A percentile compares a stretch with the other conserved stretches of the same genome.
Conservation (phyloP, 1,140 invertebrate species). For the Drosophila mauritiana region DNA sequence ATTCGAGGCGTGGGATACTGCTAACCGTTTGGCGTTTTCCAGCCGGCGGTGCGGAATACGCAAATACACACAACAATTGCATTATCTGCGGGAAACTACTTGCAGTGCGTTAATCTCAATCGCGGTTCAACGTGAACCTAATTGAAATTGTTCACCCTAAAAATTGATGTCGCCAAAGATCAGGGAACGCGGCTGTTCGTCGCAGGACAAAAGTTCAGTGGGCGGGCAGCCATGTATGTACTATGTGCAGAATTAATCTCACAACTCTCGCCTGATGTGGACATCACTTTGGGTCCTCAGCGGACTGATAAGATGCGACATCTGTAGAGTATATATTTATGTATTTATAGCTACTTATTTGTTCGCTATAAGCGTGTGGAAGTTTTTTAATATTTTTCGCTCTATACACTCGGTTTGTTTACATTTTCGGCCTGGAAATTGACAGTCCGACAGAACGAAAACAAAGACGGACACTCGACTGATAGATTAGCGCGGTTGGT, state of each 20-base stretch:
- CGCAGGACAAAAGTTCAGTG: conserved; percentile 59
- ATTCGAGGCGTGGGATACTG: conserved; percentile 16
- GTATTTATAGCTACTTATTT: conserved; percentile 40
- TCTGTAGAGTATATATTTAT: conserved; percentile 4
- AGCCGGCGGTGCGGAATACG: not conserved
- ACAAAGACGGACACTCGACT: conserved; percentile 24
- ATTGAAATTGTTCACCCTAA: conserved; percentile 67
- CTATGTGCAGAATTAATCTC: conserved; percentile 30
- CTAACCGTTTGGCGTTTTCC: conserved; percentile 9
- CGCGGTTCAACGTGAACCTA: conserved; percentile 61
- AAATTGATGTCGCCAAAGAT: conserved; percentile 63
- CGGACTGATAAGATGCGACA: conserved; percentile 27
- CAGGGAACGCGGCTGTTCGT: conserved; percentile 34
- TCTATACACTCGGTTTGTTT: conserved; percentile 44
- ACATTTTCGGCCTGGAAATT: conserved; percentile 54
- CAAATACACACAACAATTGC: conserved; percentile 47
- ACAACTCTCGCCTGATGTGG: conserved; percentile 26
- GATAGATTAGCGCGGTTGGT: conserved; percentile 20
- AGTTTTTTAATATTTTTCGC: conserved; percentile 15
- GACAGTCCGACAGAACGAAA: conserved; percentile 41
- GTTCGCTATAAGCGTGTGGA: conserved; percentile 37
- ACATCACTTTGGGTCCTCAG: conserved; percentile 30
- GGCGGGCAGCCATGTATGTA: not conserved
- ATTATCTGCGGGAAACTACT: conserved; percentile 45
- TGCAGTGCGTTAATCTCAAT: conserved; percentile 49